Conservation (phyloP, 2,113 vertebrate species). For the Channa maculata region DNA sequence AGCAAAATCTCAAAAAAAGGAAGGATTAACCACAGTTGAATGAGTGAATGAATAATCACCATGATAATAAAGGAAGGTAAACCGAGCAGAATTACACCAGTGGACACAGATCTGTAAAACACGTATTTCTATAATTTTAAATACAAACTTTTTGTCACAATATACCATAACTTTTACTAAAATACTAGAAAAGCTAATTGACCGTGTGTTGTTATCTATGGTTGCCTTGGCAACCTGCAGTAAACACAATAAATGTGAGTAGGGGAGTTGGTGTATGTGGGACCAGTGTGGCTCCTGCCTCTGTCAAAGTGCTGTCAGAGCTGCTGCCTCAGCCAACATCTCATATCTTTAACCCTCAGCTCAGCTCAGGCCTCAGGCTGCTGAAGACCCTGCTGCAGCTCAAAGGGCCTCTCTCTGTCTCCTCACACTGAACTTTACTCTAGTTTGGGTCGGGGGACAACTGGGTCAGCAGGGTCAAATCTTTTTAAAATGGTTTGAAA, state of each 20-base stretch:
- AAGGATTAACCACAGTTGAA: too few relatives aligned
- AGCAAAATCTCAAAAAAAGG: too few relatives aligned
- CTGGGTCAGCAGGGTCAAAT: background rate
- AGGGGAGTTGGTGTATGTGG: background rate
- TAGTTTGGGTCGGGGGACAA: conserved; percentile 4
- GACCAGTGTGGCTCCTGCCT: conserved; percentile 8
- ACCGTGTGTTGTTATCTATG: background rate
- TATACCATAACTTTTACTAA: too few relatives aligned
- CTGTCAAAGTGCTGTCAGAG: conserved; percentile 15
- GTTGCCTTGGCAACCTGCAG: background rate
- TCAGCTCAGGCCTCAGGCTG: conserved; percentile 5
- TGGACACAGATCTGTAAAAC: background rate
- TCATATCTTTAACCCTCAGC: conserved; percentile 13
- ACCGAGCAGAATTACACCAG: background rate
- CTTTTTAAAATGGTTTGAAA: conserved; percentile 12
- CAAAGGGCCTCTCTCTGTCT: conserved; percentile 1
- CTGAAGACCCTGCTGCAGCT: background rate
- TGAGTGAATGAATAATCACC: background rate
- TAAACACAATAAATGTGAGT: conserved; percentile 14
- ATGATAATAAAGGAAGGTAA: background rate
- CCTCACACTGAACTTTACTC: conserved; percentile 13
- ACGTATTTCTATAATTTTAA: too few relatives aligned
- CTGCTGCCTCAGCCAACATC: conserved; percentile 33
- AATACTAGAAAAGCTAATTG: background rate
- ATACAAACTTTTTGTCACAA: too few relatives aligned